These are phyloP conservation scores for Gobiocypris rarus DNA, from an alignment of 2,113 vertebrate genomes.

Conservation along the genomic window DNA sequence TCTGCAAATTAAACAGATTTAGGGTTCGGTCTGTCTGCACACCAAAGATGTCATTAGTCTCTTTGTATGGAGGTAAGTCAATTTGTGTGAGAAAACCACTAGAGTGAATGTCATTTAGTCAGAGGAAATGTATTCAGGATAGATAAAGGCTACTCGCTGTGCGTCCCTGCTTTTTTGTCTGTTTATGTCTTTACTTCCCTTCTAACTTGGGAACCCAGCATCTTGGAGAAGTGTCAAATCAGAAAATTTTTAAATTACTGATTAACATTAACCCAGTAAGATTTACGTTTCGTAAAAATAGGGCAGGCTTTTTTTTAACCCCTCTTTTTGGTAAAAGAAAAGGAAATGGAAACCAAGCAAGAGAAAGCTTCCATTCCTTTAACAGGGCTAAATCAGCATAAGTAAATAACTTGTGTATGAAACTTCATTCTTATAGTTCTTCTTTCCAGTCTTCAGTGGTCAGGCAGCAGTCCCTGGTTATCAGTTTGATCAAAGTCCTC, in stretches of 20 bases:
- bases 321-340: not conserved
- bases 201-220: not conserved
- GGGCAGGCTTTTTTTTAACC: not conserved
- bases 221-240: conserved; percentile 6
- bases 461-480: conserved; percentile 76
- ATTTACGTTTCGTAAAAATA: not conserved
- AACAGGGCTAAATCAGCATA: conserved; percentile 41
- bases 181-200: conserved; percentile 11
- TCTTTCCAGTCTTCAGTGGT: conserved; percentile 76
- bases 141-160: not conserved
- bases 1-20: conserved; percentile 25
- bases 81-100: conserved; percentile 12
- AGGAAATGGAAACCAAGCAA: conserved; percentile 4
- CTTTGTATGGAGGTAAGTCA: conserved; percentile 26
- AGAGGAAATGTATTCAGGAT: conserved; percentile 11
- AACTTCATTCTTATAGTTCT: conserved; percentile 70
- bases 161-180: not conserved
- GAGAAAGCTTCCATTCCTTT: conserved; percentile 25
- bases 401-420: conserved; percentile 57
- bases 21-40: conserved; percentile 37
- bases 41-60: conserved; percentile 53
- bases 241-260: conserved; percentile 23
- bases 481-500: conserved; percentile 60
- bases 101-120: conserved; percentile 17
- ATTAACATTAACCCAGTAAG: not conserved